phyloP scores from a whole-genome alignment of 2,797 vertebrate genomes.

The Karalla daura region DNA sequence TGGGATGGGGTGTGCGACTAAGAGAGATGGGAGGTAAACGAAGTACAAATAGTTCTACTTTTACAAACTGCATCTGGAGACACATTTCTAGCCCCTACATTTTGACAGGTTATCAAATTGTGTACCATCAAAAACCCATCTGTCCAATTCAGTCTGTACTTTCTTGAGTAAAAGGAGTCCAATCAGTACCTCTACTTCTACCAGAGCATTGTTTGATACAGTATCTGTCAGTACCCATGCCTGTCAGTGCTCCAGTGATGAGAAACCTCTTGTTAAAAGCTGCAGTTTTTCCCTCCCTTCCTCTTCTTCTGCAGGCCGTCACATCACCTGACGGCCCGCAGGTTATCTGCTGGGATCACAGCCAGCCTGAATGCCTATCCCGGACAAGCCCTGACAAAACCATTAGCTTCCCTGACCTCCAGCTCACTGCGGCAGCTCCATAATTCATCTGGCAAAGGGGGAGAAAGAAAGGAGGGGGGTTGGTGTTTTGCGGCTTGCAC shows the following conservation, averaged over 20 bases:
- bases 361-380: slow-evolving; percentile 57
- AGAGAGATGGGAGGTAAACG: too few relatives aligned
- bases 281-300: neutral
- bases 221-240: too few relatives aligned
- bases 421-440: slow-evolving; percentile 48
- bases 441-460: slow-evolving; percentile 35
- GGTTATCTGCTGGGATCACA: slow-evolving; percentile 58
- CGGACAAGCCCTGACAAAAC: slow-evolving; percentile 79
- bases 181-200: too few relatives aligned
- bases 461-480: too few relatives aligned
- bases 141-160: too few relatives aligned
- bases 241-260: slow-evolving; percentile 37
- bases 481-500: slow-evolving; percentile 16
- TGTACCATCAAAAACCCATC: too few relatives aligned
- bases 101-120: too few relatives aligned
- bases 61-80: too few relatives aligned
- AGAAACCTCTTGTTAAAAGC: slow-evolving; percentile 28
- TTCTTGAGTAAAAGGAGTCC: too few relatives aligned
- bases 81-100: too few relatives aligned
- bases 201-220: too few relatives aligned
- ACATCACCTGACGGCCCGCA: slow-evolving; percentile 35
- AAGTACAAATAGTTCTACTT: too few relatives aligned
- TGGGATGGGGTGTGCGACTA: neutral
- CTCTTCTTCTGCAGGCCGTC: slow-evolving; percentile 28
- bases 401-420: slow-evolving; percentile 73